phyloP scores from a whole-genome alignment of 2,888 invertebrate genomes.

The Chalcis sispes region DNA sequence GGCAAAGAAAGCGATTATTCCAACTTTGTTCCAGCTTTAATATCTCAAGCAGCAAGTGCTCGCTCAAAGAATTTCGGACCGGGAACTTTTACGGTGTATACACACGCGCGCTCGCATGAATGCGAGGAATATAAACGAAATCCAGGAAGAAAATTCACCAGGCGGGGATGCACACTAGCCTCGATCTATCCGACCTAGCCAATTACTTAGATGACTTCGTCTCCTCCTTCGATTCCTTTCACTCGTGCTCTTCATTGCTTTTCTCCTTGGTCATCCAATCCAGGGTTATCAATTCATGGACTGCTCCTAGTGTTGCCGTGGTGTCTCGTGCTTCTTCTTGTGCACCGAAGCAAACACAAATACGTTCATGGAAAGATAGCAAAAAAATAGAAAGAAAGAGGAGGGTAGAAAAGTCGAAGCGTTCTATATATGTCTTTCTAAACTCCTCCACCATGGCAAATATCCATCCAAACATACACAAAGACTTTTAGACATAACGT shows the following conservation, averaged over 20 bases:
- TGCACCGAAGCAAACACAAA: background rate
- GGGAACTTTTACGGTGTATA: too few relatives aligned
- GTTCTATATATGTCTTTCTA: background rate
- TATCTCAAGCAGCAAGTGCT: conserved; percentile 32
- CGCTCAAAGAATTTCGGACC: too few relatives aligned
- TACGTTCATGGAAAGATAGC: background rate
- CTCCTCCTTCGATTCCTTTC: background rate
- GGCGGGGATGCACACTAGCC: too few relatives aligned
- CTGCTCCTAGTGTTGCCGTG: background rate
- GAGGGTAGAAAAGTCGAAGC: background rate
- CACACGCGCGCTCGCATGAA: too few relatives aligned
- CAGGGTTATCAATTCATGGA: conserved; percentile 18
- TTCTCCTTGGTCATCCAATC: conserved; percentile 36
- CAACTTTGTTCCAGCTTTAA: conserved; percentile 30
- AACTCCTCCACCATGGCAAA: conserved; percentile 10
- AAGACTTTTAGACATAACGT: background rate
- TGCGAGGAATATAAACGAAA: too few relatives aligned
- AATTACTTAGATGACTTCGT: conserved; percentile 61
- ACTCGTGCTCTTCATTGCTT: conserved; percentile 4
- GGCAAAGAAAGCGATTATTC: conserved; percentile 42
- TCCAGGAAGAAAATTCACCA: too few relatives aligned
- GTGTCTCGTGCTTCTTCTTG: background rate
- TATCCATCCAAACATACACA: background rate
- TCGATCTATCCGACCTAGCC: conserved; percentile 51
- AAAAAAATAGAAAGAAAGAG: background rate